Conservation (phyloP, 1,140 invertebrate genomes). For the Lanistes nyassanus region DNA sequence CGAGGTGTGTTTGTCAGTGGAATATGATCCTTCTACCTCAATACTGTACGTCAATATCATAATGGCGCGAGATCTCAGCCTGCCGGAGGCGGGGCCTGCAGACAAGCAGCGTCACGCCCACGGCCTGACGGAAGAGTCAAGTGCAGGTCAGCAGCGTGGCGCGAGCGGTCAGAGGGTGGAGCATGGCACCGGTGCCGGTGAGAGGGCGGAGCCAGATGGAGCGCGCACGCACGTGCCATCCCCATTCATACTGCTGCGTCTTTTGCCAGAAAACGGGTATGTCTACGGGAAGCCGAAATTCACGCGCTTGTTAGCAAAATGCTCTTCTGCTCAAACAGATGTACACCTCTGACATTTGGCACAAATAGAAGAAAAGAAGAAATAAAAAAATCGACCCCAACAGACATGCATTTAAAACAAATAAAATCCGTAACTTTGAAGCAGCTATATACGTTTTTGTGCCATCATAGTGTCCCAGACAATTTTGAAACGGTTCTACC, state of each 20-base stretch:
- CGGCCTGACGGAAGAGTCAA: neutral
- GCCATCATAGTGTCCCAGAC: neutral
- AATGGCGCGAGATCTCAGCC: conserved; percentile 9
- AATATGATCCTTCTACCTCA: conserved; percentile 16
- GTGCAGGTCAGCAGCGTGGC: neutral
- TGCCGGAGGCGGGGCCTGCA: conserved; percentile 5
- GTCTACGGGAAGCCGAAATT: neutral
- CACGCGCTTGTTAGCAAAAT: neutral
- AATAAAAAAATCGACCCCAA: too few species aligned
- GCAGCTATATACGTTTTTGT: too few species aligned
- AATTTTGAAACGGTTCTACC: neutral
- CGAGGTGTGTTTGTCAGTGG: conserved; percentile 10
- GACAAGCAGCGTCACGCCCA: neutral
- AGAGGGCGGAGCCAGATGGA: conserved; percentile 10
- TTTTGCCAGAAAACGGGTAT: conserved; percentile 11
- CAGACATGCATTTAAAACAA: too few species aligned
- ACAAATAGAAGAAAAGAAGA: too few species aligned
- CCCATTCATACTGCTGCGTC: conserved; percentile 14
- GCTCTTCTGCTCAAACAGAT: neutral
- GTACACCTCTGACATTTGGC: neutral
- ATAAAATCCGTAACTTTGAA: too few species aligned
- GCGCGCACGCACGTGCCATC: neutral
- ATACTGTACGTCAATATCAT: conserved; percentile 15
- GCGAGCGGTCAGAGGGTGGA: conserved; percentile 9
- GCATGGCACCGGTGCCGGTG: neutral